These are phyloP conservation scores for Arbacia lixula DNA, from an alignment of 53 echinoderm and acorn worm species.

Conservation along the genomic window DNA sequence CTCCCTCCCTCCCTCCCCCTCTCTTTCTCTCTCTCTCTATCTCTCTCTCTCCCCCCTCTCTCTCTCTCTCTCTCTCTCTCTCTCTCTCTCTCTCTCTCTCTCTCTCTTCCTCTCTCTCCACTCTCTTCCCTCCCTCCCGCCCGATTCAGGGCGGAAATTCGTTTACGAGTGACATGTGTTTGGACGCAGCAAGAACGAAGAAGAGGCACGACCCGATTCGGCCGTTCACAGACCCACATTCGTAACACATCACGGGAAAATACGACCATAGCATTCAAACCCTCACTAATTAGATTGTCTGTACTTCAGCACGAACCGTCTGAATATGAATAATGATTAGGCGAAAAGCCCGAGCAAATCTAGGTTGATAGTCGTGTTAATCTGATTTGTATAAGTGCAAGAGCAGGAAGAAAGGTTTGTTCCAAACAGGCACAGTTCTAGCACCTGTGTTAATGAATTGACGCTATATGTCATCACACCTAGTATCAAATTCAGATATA, in stretches of 20 bases:
- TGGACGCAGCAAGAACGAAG: background rate
- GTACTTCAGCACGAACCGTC: conserved; percentile 15
- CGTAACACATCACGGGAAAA: too few species aligned
- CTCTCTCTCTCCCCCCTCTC: too few species aligned
- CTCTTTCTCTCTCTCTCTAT: too few species aligned
- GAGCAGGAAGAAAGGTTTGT: too few species aligned
- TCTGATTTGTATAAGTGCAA: conserved; percentile 3
- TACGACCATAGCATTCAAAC: conserved; percentile 10
- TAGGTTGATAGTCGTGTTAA: conserved; percentile 20
- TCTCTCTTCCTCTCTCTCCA: background rate
- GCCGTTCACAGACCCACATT: background rate
- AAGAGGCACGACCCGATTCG: conserved; percentile 7
- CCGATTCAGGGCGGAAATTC: conserved; percentile 39
- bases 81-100: background rate
- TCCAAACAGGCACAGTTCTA: too few species aligned
- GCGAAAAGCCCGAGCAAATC: conserved; percentile 14
- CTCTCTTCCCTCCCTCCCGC: background rate
- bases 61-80: background rate
- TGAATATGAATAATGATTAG: conserved; percentile 24
- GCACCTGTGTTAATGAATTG: too few species aligned
- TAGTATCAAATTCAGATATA: background rate
- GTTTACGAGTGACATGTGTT: conserved; percentile 37
- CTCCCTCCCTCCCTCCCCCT: too few species aligned
- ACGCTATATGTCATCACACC: too few species aligned
- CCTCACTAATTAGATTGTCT: conserved; percentile 32